Conservation (phyloP, 37 sponge, comb jelly and placozoan genomes). For the Beroe forskalii region DNA sequence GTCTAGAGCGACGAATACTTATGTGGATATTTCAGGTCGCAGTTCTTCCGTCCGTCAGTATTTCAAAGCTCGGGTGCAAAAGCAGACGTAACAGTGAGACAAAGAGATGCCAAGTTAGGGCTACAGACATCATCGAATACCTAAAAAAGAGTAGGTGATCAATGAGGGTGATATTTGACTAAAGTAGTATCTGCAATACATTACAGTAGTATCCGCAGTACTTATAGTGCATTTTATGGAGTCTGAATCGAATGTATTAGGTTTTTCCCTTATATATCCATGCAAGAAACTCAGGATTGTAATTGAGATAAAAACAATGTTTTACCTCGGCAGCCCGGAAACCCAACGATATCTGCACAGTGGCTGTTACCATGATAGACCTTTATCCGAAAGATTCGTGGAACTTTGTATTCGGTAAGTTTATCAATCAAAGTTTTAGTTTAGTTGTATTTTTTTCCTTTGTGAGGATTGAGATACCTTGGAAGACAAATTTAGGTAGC, state of each 20-base stretch:
- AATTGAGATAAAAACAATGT: too few species aligned
- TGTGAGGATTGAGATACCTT: too few species aligned
- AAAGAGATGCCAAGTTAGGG: conserved; percentile 18
- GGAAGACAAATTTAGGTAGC: too few species aligned
- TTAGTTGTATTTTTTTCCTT: background rate
- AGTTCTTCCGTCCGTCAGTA: background rate
- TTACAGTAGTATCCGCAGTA: too few species aligned
- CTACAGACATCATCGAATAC: conserved; percentile 34
- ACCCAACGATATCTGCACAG: conserved; percentile 28
- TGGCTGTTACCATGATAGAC: conserved; percentile 76
- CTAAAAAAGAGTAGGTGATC: background rate
- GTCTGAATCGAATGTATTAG: too few species aligned
- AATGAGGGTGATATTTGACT: too few species aligned
- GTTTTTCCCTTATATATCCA: too few species aligned
- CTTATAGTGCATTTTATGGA: too few species aligned
- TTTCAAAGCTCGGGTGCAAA: conserved; percentile 7
- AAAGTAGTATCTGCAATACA: too few species aligned
- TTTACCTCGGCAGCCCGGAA: conserved; percentile 9
- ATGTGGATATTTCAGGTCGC: conserved; percentile 30
- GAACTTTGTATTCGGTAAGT: conserved; percentile 86
- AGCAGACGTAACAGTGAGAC: background rate
- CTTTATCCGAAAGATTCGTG: conserved; percentile 82
- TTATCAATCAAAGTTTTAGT: background rate
- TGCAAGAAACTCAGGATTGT: background rate
- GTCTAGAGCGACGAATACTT: too few species aligned